A percentile compares a stretch with the other conserved stretches of the same genome.
Evolutionary conservation across 1,140 invertebrate genomes (phyloP).

Genomic region (Dreissena polymorpha): DNA sequence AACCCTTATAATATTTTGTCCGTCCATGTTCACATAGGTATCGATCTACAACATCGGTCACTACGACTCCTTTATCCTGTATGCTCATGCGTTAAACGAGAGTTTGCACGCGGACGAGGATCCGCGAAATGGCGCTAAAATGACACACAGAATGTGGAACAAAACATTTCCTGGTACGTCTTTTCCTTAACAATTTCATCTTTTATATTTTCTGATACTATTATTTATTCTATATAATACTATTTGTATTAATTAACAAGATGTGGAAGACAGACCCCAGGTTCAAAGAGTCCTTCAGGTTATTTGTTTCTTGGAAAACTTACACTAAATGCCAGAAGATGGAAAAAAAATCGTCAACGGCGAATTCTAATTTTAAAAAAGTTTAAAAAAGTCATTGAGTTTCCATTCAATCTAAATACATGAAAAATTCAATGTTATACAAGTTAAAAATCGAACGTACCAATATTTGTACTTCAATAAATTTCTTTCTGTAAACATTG

Average conservation of each 20-base stretch:
- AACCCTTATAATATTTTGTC: not conserved
- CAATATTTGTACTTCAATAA: too few relatives aligned
- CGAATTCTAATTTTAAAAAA: too few relatives aligned
- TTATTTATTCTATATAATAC: not conserved
- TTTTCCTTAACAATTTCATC: too few relatives aligned
- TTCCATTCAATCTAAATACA: too few relatives aligned
- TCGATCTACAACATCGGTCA: slow-evolving; percentile 39
- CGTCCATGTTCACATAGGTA: not conserved
- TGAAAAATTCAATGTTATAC: too few relatives aligned
- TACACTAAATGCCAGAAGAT: not conserved
- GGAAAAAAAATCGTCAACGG: too few relatives aligned
- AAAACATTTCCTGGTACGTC: slow-evolving; percentile 62
- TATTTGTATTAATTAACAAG: not conserved
- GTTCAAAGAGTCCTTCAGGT: not conserved
- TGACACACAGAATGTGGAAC: slow-evolving; percentile 63
- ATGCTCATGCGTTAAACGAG: slow-evolving; percentile 61
- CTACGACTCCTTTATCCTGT: slow-evolving; percentile 61
- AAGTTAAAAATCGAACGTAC: too few relatives aligned
- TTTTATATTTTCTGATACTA: not conserved
- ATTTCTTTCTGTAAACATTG: too few relatives aligned
- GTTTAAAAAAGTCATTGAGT: too few relatives aligned
- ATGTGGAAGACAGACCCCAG: not conserved
- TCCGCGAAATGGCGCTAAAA: slow-evolving; percentile 53
- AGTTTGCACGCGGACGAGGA: slow-evolving; percentile 55
- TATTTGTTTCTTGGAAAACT: not conserved